Evolutionary conservation across 2,797 vertebrate genomes (phyloP).

Genomic region (Sebastes steindachneri): DNA sequence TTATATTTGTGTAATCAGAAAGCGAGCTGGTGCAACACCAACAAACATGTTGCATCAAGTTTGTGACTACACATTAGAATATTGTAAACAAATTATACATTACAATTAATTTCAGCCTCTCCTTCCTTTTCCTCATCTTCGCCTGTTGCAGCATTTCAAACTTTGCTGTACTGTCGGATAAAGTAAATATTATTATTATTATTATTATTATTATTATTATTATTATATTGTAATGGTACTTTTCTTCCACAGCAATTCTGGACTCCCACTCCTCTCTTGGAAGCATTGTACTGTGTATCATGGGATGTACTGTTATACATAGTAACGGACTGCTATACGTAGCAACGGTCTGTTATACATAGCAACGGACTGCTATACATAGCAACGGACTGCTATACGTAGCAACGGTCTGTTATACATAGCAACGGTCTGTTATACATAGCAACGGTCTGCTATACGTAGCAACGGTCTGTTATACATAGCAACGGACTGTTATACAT

Average conservation of each 20-base stretch:
- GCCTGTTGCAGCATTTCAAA: background rate
- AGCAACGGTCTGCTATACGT: no score
- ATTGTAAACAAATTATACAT: background rate
- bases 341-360: no score
- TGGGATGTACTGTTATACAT: background rate
- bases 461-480: no score
- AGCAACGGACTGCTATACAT: no score
- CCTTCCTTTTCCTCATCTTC: background rate
- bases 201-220: no score
- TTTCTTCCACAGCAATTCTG: background rate
- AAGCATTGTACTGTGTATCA: background rate
- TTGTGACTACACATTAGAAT: background rate
- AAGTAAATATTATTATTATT: background rate
- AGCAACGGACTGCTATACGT: no score
- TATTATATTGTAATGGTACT: no score
- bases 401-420: no score
- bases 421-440: no score
- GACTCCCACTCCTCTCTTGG: background rate
- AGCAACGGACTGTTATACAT: no score
- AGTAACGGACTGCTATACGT: accelerated
- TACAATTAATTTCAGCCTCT: background rate
- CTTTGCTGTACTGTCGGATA: background rate
- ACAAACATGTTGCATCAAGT: background rate
- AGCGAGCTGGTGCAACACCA: background rate
- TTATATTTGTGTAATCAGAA: background rate